Evolutionary conservation across 2,888 invertebrate genomes (phyloP).

Genomic region (Drosophila mettleri): DNA sequence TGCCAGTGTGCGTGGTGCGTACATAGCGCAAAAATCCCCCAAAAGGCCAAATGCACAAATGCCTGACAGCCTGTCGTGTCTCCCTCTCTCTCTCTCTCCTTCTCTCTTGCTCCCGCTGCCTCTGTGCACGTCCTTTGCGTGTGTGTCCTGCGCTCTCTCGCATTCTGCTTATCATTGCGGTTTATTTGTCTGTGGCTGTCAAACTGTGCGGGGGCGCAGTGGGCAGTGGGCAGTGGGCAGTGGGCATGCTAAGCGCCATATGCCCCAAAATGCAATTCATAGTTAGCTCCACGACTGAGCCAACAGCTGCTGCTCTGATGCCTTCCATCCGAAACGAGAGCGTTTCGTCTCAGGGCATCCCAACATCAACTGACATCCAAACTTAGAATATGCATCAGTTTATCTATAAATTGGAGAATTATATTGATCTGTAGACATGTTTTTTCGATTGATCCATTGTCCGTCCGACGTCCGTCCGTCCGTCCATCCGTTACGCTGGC

Average conservation of each 20-base stretch:
- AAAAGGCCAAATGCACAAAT: constrained; percentile 60
- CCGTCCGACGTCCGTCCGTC: not conserved
- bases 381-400: not conserved
- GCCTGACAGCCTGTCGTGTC: constrained; percentile 43
- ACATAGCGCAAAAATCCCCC: constrained; percentile 54
- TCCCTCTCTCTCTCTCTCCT: not conserved
- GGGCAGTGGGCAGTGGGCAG: constrained; percentile 10
- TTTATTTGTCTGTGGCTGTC: constrained; percentile 58
- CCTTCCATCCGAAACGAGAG: not conserved
- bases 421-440: not conserved
- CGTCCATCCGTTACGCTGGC: too few relatives aligned
- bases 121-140: constrained; percentile 14
- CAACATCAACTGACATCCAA: fast-evolving
- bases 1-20: constrained; percentile 52
- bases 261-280: constrained; percentile 47
- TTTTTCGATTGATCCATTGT: not conserved
- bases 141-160: constrained; percentile 35
- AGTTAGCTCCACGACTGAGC: constrained; percentile 21
- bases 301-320: not conserved
- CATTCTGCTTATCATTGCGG: constrained; percentile 63
- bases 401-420: not conserved
- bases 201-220: constrained; percentile 30
- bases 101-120: not conserved
- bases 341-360: not conserved
- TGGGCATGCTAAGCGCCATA: constrained; percentile 43